Conservation (phyloP, 2,797 vertebrate genomes). For the Lepilemur ruficaudatus region DNA sequence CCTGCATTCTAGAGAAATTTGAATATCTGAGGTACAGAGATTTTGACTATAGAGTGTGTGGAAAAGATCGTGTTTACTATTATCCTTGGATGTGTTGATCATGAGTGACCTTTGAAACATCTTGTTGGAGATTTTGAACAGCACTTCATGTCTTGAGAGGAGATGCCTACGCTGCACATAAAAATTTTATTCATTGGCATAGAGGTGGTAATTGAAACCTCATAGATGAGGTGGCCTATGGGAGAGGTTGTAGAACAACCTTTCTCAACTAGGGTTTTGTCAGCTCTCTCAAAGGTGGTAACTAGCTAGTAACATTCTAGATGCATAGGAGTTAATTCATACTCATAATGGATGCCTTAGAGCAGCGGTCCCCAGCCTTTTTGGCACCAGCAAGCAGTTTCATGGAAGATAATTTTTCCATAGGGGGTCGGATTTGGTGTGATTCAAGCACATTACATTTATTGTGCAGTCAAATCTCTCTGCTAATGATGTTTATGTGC, state of each 20-base stretch:
- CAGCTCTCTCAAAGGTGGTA: not conserved
- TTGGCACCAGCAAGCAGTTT: no score
- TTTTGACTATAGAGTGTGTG: not conserved
- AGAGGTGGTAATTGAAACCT: not conserved
- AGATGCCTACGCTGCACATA: not conserved
- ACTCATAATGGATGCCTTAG: not conserved
- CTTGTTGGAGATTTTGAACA: not conserved
- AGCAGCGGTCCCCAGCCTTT: not conserved
- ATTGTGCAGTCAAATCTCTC: no score
- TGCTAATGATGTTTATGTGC: no score
- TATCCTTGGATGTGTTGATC: not conserved
- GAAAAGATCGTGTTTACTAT: not conserved
- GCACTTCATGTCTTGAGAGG: not conserved
- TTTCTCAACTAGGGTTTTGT: not conserved
- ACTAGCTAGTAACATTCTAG: not conserved
- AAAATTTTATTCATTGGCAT: not conserved
- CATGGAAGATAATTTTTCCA: no score
- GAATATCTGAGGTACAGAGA: not conserved
- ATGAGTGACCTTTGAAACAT: not conserved
- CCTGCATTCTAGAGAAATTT: conserved; percentile 5
- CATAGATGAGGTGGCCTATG: not conserved
- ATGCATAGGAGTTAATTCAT: not conserved
- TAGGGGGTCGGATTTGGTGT: no score
- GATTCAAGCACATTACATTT: no score
- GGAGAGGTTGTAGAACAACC: not conserved